phyloP scores from a whole-genome alignment of 2,797 vertebrate species.

The Garrulus glandarius region DNA sequence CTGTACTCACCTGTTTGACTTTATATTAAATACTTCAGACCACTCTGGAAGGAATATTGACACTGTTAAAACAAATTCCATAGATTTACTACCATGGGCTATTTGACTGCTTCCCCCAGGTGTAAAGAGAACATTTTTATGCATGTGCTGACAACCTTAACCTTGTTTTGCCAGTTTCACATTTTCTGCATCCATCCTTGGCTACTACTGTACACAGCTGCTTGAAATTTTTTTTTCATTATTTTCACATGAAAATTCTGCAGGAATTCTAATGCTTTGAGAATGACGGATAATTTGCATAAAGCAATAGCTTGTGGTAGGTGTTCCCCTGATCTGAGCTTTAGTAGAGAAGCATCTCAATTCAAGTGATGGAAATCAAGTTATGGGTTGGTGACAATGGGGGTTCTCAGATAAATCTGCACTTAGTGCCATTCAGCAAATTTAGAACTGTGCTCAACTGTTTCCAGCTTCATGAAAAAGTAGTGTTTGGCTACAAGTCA shows the following conservation, averaged over 20 bases:
- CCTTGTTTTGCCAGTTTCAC: conserved; percentile 43
- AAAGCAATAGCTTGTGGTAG: not conserved
- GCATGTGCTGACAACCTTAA: conserved; percentile 67
- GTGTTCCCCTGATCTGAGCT: not conserved
- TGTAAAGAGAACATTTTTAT: not conserved
- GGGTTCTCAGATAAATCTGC: not conserved
- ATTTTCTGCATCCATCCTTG: conserved; percentile 44
- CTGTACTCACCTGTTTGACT: not conserved
- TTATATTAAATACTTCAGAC: not conserved
- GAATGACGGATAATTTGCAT: not conserved
- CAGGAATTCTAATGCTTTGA: not conserved
- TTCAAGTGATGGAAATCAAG: not conserved
- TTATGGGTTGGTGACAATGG: not conserved
- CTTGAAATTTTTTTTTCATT: conserved; percentile 1
- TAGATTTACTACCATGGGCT: not conserved
- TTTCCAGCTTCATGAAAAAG: not conserved
- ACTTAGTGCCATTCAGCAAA: not conserved
- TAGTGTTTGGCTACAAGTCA: not conserved
- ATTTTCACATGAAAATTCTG: not conserved
- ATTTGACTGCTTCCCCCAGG: not conserved
- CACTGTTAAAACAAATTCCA: not conserved
- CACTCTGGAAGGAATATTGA: not conserved
- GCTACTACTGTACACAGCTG: not conserved
- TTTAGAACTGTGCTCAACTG: not conserved
- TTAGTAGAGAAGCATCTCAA: not conserved